Percentiles rank a stretch among this genome's conserved stretches.
These are phyloP conservation scores for Lottia scabra DNA, from an alignment of 2,888 invertebrate species.

Conservation along the genomic window DNA sequence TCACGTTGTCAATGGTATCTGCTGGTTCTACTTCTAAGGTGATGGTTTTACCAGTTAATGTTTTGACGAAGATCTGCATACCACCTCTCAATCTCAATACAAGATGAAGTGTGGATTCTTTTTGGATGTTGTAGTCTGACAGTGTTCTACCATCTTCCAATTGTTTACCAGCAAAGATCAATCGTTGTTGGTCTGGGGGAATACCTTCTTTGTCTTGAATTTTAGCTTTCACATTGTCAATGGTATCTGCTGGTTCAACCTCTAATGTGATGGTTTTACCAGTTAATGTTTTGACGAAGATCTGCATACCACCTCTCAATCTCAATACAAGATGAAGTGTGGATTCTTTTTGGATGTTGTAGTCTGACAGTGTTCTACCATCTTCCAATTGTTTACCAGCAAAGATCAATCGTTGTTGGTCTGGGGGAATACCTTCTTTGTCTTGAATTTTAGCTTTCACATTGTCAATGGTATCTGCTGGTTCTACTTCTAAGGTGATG, in stretches of 20 bases:
- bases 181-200: conserved; percentile 82
- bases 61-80: conserved; percentile 83
- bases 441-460: conserved; percentile 78
- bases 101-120: conserved; percentile 90
- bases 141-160: conserved; percentile 93
- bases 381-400: conserved; percentile 96
- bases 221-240: conserved; percentile 88
- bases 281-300: conserved; percentile 73
- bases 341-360: conserved; percentile 95
- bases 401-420: conserved; percentile 90
- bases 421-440: conserved; percentile 75
- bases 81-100: conserved; percentile 84
- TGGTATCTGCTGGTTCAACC: conserved; percentile 87
- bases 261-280: conserved; percentile 66
- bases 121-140: conserved; percentile 94
- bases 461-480: conserved; percentile 93
- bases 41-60: conserved; percentile 65
- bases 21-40: conserved; percentile 78
- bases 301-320: conserved; percentile 78
- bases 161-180: conserved; percentile 95
- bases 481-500: conserved; percentile 74
- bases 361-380: conserved; percentile 90
- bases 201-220: conserved; percentile 74
- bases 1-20: conserved; percentile 93
- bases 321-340: conserved; percentile 91